A percentile compares a stretch with the other conserved stretches of the same genome.
Conservation (phyloP, 1,140 invertebrate species). For the Drosophila takahashii region DNA sequence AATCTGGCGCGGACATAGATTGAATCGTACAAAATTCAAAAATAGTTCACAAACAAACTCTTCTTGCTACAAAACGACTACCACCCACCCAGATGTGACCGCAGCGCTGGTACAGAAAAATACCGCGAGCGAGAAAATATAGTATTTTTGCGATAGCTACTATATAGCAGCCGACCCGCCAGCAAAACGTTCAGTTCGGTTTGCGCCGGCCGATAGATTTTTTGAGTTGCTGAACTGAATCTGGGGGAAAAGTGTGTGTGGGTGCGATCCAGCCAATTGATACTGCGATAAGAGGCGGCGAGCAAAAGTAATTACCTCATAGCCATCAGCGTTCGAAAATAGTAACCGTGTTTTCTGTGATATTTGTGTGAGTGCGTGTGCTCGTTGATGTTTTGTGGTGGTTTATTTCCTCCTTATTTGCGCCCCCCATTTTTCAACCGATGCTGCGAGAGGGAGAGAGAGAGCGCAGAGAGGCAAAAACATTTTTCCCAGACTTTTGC, state of each 20-base stretch:
- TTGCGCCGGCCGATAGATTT: slow-evolving; percentile 25
- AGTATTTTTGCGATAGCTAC: too few species aligned
- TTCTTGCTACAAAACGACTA: background rate
- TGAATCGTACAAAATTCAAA: too few species aligned
- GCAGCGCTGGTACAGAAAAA: background rate
- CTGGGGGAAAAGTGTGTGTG: slow-evolving; percentile 28
- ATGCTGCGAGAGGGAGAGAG: slow-evolving; percentile 36
- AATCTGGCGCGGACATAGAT: too few species aligned
- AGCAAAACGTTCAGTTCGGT: slow-evolving; percentile 11
- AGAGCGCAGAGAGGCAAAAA: slow-evolving; percentile 1
- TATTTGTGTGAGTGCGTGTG: slow-evolving; percentile 39
- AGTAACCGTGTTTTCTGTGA: slow-evolving; percentile 36
- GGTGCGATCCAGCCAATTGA: slow-evolving; percentile 10
- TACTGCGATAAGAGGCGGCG: slow-evolving; percentile 26
- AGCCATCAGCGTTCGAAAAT: slow-evolving; percentile 28
- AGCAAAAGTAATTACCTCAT: slow-evolving; percentile 40
- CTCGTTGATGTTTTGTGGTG: slow-evolving; percentile 37
- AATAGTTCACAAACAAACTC: too few species aligned
- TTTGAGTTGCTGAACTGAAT: slow-evolving; percentile 3
- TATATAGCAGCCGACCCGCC: background rate
- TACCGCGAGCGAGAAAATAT: background rate
- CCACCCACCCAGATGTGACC: background rate
- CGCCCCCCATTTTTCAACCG: slow-evolving; percentile 14
- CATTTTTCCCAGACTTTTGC: slow-evolving; percentile 27
- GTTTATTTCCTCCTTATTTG: slow-evolving; percentile 23